Evolutionary conservation across 2,113 vertebrate species (phyloP), one percentile per base, ranked within the genome.

Genomic region (Brachionichthys hirsutus): DNA sequence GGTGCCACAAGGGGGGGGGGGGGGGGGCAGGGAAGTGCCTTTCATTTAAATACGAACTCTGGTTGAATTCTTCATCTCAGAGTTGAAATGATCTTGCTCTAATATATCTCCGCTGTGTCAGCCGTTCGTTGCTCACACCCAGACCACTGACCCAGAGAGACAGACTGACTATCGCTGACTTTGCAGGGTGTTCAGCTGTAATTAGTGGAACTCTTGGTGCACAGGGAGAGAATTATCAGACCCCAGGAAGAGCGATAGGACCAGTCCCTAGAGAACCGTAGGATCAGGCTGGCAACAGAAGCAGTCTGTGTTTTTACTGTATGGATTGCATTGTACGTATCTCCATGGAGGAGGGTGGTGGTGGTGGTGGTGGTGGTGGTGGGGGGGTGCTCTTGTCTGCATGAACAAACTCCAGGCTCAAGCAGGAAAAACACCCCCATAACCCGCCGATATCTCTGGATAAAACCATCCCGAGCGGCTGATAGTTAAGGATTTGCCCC

Each of bases 341-440:
- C 46, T 74, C 0, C 5, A 69, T 44, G 35, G 46, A 52, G 36
- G 6, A n/a, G n/a, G n/a, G n/a, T n/a, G n/a, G n/a, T n/a, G n/a
- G n/a, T n/a, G n/a, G n/a, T n/a, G n/a, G n/a, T n/a, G n/a, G n/a
- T n/a, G n/a, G n/a, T n/a, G n/a, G 44, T 18, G 19, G 4, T 6
- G 49, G 55, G 51, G 16, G 65, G 57, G 76, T 69, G 72, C 54
- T 65, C 70, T 45, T 70, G 70, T 83, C 78, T 53, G 10, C 41
- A 62, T 42, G 73, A 75, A 82, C 82, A 83, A 71, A 86, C 78
- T 85, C 85, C 85, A 86, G 87, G 73, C 87, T 65, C 15, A 4
- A 53, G 86, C 34, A 82, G 87, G 94, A 95, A 95, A 95, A 95
- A 95, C 93, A 89, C 88, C 85, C 85, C 80, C 90, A 91, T 60